Evolutionary conservation across 2,888 invertebrate species (phyloP).

Genomic region (Eupithecia centaureata): DNA sequence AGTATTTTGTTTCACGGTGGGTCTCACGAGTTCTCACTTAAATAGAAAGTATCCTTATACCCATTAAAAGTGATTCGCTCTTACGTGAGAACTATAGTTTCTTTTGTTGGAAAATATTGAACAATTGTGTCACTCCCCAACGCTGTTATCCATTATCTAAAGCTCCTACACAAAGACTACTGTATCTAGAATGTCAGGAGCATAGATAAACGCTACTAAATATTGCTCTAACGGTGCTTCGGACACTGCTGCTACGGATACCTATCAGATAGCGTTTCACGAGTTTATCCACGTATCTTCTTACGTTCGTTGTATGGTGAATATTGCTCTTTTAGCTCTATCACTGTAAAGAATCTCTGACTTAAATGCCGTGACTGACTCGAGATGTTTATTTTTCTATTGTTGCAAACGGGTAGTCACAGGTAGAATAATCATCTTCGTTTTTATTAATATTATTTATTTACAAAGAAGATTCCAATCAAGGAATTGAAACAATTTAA

Average conservation of each 20-base stretch:
- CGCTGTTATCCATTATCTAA: constrained; percentile 8
- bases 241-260: constrained; percentile 5
- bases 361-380: no score
- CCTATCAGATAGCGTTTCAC: background rate
- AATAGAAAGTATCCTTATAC: background rate
- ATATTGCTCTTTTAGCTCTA: background rate
- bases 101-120: background rate
- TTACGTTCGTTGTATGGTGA: background rate
- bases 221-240: constrained; percentile 23
- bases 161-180: constrained; percentile 5
- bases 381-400: background rate
- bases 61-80: background rate
- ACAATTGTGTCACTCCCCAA: background rate
- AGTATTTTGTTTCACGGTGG: no score
- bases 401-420: no score
- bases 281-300: background rate
- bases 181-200: constrained; percentile 7
- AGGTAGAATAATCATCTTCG: no score
- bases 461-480: no score
- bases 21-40: no score
- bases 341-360: no score
- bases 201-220: constrained; percentile 24
- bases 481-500: no score
- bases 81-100: background rate
- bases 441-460: no score